A percentile compares a stretch with the other conserved stretches of the same genome.
phyloP scores from a whole-genome alignment of 2,113 vertebrate species.

The Manacus vitellinus region DNA sequence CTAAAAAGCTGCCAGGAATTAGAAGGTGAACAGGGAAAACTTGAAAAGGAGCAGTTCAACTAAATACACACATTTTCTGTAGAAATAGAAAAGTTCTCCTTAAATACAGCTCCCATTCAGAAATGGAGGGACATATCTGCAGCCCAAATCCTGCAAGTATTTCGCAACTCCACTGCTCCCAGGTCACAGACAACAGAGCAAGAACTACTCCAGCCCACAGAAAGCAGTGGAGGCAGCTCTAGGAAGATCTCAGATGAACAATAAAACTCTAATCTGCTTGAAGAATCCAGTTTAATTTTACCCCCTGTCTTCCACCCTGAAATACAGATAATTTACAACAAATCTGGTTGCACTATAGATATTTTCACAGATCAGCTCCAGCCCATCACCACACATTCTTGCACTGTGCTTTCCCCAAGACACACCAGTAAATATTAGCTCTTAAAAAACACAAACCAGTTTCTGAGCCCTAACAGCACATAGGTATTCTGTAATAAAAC shows the following conservation, averaged over 20 bases:
- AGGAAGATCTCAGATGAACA: background rate
- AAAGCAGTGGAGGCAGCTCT: background rate
- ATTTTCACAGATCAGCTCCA: background rate
- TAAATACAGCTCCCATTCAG: background rate
- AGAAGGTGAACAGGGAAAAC: background rate
- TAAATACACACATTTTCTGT: background rate
- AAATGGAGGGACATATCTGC: fast-evolving
- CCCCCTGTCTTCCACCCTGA: background rate
- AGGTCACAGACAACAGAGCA: background rate
- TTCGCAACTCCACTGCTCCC: background rate
- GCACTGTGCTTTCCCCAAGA: background rate
- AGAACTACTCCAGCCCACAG: background rate
- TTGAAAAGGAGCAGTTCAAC: background rate
- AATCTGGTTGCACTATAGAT: fast-evolving
- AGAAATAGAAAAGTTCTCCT: background rate
- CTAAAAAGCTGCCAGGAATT: background rate
- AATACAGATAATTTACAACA: background rate
- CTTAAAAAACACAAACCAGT: background rate
- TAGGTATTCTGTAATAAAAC: background rate
- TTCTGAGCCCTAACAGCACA: background rate
- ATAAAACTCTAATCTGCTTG: background rate
- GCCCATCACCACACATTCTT: fast-evolving
- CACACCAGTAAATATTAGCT: background rate
- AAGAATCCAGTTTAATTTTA: background rate
- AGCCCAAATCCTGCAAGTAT: background rate